These are phyloP conservation scores for Hipposideros armiger DNA, from an alignment of 2,113 vertebrate species.

Conservation along the genomic window DNA sequence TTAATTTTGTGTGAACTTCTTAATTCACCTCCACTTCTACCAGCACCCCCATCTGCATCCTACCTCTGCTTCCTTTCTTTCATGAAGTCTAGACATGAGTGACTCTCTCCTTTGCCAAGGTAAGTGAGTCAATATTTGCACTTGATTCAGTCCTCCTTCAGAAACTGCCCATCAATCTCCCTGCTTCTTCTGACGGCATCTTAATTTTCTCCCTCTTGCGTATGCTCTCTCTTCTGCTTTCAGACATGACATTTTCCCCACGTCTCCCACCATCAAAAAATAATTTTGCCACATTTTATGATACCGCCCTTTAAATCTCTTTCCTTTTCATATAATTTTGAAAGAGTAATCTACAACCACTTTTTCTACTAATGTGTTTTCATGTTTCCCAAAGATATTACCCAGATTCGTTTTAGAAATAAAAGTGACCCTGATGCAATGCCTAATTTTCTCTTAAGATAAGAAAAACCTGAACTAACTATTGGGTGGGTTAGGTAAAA, in stretches of 20 bases:
- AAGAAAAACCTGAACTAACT: neutral
- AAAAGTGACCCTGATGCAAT: neutral
- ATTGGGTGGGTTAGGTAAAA: neutral
- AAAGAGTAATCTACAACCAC: neutral
- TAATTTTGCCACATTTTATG: neutral
- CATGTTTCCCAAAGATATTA: neutral
- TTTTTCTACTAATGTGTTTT: neutral
- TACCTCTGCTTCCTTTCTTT: neutral
- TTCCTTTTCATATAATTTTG: neutral
- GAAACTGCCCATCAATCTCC: neutral
- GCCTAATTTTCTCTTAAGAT: neutral
- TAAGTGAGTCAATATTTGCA: neutral
- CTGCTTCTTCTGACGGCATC: neutral
- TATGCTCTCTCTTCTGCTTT: neutral
- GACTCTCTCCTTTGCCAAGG: neutral
- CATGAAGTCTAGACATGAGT: neutral
- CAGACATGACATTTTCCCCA: neutral
- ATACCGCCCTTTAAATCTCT: neutral
- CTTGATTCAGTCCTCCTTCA: neutral
- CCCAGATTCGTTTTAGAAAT: neutral
- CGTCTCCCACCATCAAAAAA: neutral
- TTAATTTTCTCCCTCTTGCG: neutral
- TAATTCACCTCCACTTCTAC: neutral
- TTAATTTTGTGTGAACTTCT: neutral
- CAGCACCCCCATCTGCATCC: neutral